Percentiles rank a stretch among this genome's conserved stretches.
These are phyloP conservation scores for Phytoseiulus persimilis DNA, from an alignment of 2,888 invertebrate species.

Conservation along the genomic window DNA sequence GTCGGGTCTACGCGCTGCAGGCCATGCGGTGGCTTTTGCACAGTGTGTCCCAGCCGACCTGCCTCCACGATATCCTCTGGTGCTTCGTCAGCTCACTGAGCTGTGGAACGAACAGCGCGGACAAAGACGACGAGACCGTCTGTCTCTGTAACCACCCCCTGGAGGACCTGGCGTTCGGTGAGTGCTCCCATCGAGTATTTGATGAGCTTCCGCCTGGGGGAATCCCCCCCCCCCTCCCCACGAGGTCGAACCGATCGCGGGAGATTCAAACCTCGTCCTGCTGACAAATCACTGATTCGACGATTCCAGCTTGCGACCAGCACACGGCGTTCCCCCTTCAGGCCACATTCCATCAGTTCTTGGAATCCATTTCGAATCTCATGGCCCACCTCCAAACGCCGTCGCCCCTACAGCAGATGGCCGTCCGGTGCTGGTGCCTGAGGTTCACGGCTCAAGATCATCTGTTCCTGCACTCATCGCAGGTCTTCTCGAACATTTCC, in stretches of 20 bases:
- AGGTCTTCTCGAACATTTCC: conserved; percentile 90
- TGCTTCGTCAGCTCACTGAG: conserved; percentile 64
- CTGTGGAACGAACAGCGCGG: conserved; percentile 53
- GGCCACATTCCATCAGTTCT: conserved; percentile 69
- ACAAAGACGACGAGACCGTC: conserved; percentile 46
- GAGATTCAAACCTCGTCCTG: too few species aligned
- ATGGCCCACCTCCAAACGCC: conserved; percentile 79
- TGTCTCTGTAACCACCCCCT: conserved; percentile 66
- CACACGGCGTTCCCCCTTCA: conserved; percentile 54
- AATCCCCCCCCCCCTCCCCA: too few species aligned
- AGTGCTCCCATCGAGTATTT: conserved; percentile 45
- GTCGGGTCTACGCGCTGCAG: conserved; percentile 71
- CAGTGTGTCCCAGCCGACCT: conserved; percentile 78
- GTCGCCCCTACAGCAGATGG: conserved; percentile 78
- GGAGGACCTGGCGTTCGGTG: conserved; percentile 66
- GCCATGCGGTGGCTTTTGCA: conserved; percentile 89
- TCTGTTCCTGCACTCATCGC: conserved; percentile 78
- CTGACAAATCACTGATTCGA: background rate
- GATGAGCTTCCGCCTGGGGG: too few species aligned
- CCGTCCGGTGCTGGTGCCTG: conserved; percentile 85
- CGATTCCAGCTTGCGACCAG: background rate
- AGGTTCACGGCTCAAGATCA: conserved; percentile 81
- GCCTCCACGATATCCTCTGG: conserved; percentile 91
- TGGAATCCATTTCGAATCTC: conserved; percentile 83
- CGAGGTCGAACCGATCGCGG: too few species aligned